Evolutionary conservation across 2,113 vertebrate genomes (phyloP).

Genomic region (Corapipo altera): DNA sequence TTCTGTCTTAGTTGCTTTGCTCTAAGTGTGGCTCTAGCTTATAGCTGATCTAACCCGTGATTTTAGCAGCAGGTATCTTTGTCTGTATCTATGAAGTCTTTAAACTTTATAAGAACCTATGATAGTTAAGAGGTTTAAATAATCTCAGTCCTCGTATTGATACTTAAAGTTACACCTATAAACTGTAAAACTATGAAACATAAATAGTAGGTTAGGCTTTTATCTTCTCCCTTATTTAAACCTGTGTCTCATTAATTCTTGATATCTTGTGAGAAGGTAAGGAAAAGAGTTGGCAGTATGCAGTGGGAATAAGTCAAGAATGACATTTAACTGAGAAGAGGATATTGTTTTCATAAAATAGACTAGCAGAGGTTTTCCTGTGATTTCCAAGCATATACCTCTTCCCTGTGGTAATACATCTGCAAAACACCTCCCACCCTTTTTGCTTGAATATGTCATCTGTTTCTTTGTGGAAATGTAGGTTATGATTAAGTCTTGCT

Average conservation of each 20-base stretch:
- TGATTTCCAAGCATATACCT: neutral
- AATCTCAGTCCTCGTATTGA: neutral
- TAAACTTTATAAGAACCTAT: neutral
- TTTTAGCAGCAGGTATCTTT: neutral
- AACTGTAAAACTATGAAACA: neutral
- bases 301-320: neutral
- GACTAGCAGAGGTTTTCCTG: neutral
- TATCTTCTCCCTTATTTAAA: conserved; percentile 11
- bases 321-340: neutral
- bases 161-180: neutral
- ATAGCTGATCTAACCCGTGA: neutral
- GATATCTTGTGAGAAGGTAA: neutral
- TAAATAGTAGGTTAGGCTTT: neutral
- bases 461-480: neutral
- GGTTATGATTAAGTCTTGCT: neutral
- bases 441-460: neutral
- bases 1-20: conserved; percentile 5
- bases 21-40: neutral
- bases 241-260: conserved; percentile 18
- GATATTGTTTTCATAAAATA: neutral
- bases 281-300: neutral
- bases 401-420: neutral
- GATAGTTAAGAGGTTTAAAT: neutral
- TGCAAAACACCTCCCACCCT: neutral
- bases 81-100: neutral